Percentiles rank a stretch among this genome's conserved stretches.
These are phyloP conservation scores for Tylochromis polylepis DNA, from an alignment of 2,113 vertebrate species.

Conservation along the genomic window DNA sequence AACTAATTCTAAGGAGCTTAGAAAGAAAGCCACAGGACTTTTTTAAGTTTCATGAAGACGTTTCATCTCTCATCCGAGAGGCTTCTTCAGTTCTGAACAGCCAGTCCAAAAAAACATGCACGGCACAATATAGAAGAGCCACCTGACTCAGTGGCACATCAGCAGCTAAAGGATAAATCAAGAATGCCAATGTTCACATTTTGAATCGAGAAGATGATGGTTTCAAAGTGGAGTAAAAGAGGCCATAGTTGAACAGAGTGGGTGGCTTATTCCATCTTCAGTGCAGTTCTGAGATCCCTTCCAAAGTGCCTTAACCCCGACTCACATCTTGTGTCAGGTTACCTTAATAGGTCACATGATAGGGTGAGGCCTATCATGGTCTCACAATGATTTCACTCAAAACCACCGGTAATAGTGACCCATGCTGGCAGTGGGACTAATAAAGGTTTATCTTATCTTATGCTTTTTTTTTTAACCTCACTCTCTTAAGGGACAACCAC, in stretches of 20 bases:
- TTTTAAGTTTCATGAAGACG: neutral
- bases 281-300: neutral
- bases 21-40: neutral
- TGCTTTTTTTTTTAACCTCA: too few relatives aligned
- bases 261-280: neutral
- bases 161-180: neutral
- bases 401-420: too few relatives aligned
- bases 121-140: neutral
- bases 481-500: neutral
- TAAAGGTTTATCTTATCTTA: too few relatives aligned
- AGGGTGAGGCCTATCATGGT: neutral
- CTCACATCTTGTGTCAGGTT: neutral
- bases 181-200: neutral
- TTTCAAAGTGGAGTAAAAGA: neutral
- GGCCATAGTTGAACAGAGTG: neutral
- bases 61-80: neutral
- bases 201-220: fast-evolving
- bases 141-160: neutral
- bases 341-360: neutral
- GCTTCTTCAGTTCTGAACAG: neutral
- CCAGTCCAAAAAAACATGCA: neutral
- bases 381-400: too few relatives aligned
- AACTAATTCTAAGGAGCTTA: neutral
- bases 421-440: too few relatives aligned
- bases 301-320: neutral